Conservation (phyloP, 1,140 invertebrate genomes). For the Brachionus paranguensis region DNA sequence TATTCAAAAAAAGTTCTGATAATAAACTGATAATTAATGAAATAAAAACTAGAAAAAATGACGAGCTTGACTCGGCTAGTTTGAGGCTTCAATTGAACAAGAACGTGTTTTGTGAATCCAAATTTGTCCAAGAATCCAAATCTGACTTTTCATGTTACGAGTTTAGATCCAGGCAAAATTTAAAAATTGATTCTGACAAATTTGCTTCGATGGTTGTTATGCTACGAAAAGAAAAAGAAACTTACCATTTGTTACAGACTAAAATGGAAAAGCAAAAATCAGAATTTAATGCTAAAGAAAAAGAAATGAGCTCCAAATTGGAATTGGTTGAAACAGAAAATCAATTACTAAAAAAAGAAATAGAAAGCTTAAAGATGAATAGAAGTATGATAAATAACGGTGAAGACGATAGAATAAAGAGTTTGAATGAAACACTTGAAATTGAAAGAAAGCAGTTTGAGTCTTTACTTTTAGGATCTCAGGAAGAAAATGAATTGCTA, state of each 20-base stretch:
- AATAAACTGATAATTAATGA: not conserved
- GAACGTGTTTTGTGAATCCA: not conserved
- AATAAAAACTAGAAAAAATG: not conserved
- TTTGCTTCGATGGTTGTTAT: conserved; percentile 5
- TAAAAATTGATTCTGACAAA: not conserved
- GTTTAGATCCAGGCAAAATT: not conserved
- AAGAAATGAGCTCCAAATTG: not conserved
- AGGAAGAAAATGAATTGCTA: conserved; percentile 28
- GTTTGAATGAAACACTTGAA: not conserved
- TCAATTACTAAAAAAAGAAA: not conserved
- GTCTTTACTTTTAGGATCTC: not conserved
- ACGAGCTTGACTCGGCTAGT: not conserved
- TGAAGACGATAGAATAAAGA: not conserved
- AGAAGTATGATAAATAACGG: not conserved
- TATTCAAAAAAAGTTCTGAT: not conserved
- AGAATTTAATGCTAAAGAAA: not conserved
- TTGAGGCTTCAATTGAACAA: not conserved
- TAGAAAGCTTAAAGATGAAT: not conserved
- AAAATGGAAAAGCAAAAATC: not conserved
- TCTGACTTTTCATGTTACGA: not conserved
- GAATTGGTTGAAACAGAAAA: not conserved
- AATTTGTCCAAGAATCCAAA: not conserved
- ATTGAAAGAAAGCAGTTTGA: conserved; percentile 9
- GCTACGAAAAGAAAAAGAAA: not conserved
- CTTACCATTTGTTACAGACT: not conserved